Base-by-base conservation (phyloP, 2,888 invertebrate genomes). In the Heteromurus nitidus region DNA sequence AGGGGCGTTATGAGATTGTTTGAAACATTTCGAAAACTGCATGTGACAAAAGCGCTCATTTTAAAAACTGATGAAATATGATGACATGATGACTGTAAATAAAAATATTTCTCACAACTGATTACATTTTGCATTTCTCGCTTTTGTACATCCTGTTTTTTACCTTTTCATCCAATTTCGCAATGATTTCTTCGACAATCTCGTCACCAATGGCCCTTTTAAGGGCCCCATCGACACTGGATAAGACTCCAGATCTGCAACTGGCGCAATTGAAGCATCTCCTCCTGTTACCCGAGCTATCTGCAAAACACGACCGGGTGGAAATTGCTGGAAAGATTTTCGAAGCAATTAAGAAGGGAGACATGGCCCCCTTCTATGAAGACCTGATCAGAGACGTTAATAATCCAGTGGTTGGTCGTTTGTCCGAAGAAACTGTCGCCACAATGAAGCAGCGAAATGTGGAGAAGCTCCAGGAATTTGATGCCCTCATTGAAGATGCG, bases 281-380 rank as follows among this genome's bases (percentile, higher is more conserved):
- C 84, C 91, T 98, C n/a, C 75, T 72, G 22, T 69, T 82, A 30
- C 76, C 82, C 0, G 55, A 76, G n/a, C 64, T 84, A 13, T 79
- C 84, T 5, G 60, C 53, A n/a, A 44, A 67, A 9, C 64, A 82
- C 20, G 42, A 69, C 2, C 79, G 81, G 22, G 28, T 13, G 13
- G 82, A 82, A 31, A 82, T 87, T 31, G 36, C 70, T 18, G 36
- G 60, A 3, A 79, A 83, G 16, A 31, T 86, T 2, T 47, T 83
- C 16, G 82, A 62, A 1, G 80, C 80, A 0, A 70, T 87, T 58
- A 67, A 80, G 20, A 76, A 80, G 16, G 85, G 86, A 90, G 91
- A 95, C 89, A 99, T 99, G 98, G 96, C 97, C 44, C 96, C 97
- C 0, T 98, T 95, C 91, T 99, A 98, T 89, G 96, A 96, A 90